Evolutionary conservation across 2,113 vertebrate species (phyloP).

Genomic region (Cephalophus harveyi): DNA sequence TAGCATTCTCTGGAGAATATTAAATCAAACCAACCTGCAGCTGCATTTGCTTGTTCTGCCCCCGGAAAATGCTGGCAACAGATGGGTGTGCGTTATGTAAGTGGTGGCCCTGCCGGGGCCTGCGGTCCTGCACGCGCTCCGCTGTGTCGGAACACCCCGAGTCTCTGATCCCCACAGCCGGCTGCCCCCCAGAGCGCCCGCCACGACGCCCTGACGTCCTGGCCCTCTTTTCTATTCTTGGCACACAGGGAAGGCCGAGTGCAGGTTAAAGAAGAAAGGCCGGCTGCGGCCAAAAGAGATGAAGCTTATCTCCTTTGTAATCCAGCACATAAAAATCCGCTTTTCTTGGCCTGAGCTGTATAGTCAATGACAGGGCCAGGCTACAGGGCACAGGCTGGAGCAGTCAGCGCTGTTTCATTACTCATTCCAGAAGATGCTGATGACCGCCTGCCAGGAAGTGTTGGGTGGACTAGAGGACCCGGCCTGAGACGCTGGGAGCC

Average conservation of each 20-base stretch:
- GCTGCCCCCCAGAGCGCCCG: fast-evolving
- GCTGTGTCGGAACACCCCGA: background rate
- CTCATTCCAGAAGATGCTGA: background rate
- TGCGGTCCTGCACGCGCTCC: background rate
- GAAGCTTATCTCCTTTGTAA: slow-evolving; percentile 71
- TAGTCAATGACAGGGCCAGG: background rate
- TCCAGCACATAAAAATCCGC: slow-evolving; percentile 73
- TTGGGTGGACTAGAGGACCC: fast-evolving
- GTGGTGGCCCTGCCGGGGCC: background rate
- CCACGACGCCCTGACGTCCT: background rate
- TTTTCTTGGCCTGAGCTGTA: slow-evolving; percentile 60
- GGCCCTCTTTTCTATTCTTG: background rate
- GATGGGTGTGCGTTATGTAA: slow-evolving; percentile 55
- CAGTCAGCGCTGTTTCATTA: background rate
- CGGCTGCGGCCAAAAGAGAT: slow-evolving; percentile 26
- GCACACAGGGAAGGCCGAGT: slow-evolving; percentile 42
- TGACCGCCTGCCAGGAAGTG: background rate
- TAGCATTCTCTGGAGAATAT: slow-evolving; percentile 41
- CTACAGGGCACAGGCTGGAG: background rate
- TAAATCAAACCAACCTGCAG: slow-evolving; percentile 46
- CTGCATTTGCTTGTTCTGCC: slow-evolving; percentile 36
- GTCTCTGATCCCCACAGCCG: background rate
- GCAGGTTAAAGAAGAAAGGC: slow-evolving; percentile 67
- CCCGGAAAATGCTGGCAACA: slow-evolving; percentile 52
- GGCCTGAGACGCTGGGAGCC: fast-evolving